These are phyloP conservation scores for Acromyrmex charruanus DNA, from an alignment of 1,140 invertebrate species.

Conservation along the genomic window DNA sequence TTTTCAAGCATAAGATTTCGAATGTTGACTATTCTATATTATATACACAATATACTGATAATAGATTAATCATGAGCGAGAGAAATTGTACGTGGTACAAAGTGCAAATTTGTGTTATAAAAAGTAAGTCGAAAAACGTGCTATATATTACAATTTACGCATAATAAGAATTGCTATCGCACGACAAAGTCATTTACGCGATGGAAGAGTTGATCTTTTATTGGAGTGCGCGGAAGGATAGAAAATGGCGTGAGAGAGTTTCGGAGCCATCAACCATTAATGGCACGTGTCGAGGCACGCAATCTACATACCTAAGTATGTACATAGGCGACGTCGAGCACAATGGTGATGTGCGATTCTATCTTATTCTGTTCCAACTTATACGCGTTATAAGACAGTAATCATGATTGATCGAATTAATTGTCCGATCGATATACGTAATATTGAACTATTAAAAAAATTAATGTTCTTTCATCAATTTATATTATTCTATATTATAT, in stretches of 20 bases:
- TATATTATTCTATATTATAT: too few relatives aligned
- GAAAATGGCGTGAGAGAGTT: constrained; percentile 48
- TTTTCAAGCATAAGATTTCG: neutral
- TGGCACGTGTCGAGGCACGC: constrained; percentile 73
- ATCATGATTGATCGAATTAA: constrained; percentile 46
- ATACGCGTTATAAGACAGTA: neutral
- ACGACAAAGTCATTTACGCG: constrained; percentile 30
- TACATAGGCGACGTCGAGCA: constrained; percentile 61
- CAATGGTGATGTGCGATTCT: constrained; percentile 60
- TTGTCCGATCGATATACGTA: constrained; percentile 44
- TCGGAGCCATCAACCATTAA: constrained; percentile 76
- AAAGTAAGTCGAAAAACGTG: neutral
- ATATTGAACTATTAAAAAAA: too few relatives aligned
- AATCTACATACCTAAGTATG: constrained; percentile 79
- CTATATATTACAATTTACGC: neutral
- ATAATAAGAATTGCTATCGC: constrained; percentile 22
- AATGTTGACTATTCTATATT: neutral
- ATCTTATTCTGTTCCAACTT: constrained; percentile 54
- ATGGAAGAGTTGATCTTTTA: constrained; percentile 19
- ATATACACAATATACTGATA: too few relatives aligned
- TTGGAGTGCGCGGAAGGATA: constrained; percentile 19
- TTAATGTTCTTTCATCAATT: too few relatives aligned
- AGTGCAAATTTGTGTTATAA: neutral
- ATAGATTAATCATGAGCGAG: neutral
- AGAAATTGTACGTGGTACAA: neutral